Evolutionary conservation across 2,113 vertebrate genomes (phyloP).

Genomic region (Scalopus aquaticus): DNA sequence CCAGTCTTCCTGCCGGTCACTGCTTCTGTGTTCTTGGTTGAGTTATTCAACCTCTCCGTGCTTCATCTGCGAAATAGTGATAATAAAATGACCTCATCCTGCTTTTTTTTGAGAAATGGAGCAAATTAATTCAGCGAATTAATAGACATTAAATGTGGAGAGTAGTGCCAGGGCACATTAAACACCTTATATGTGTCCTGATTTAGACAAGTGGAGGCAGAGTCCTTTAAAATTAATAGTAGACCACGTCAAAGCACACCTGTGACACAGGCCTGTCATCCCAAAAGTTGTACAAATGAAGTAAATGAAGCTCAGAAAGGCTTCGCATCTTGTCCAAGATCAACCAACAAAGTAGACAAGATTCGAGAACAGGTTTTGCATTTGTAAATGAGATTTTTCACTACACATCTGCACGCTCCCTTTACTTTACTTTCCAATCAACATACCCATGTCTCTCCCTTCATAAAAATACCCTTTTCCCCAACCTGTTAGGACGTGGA

Average conservation of each 20-base stretch:
- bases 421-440: not conserved
- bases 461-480: not conserved
- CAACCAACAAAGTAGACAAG: not conserved
- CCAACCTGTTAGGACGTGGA: not conserved
- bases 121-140: no score
- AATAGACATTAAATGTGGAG: not conserved
- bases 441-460: not conserved
- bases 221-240: not conserved
- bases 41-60: not conserved
- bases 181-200: accelerated
- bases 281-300: not conserved
- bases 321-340: not conserved
- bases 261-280: not conserved
- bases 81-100: not conserved
- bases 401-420: accelerated
- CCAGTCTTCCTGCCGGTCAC: not conserved
- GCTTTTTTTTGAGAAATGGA: not conserved
- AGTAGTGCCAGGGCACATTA: not conserved
- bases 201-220: no score
- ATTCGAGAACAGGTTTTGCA: not conserved
- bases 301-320: not conserved
- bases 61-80: not conserved
- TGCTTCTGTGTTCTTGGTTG: not conserved
- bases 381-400: not conserved
- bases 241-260: not conserved